phyloP scores from a whole-genome alignment of 2,113 vertebrate species.

The Forbesichthys agassizii region DNA sequence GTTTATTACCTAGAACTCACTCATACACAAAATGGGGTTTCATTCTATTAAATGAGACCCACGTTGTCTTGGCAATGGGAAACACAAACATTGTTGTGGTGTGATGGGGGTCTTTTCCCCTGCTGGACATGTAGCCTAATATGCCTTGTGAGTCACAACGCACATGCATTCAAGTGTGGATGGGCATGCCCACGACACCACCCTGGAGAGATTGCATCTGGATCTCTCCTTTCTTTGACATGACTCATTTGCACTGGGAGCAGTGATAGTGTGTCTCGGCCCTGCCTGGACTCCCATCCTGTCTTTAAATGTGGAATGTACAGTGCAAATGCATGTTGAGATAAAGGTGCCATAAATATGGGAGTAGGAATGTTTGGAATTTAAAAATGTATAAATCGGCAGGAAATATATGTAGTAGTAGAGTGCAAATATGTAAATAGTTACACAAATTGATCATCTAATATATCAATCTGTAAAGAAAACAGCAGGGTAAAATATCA shows the following conservation, averaged over 20 bases:
- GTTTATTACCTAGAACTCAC: no score
- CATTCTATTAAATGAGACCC: neutral
- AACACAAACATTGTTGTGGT: conserved; percentile 42
- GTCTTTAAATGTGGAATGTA: conserved; percentile 12
- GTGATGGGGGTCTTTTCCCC: conserved; percentile 26
- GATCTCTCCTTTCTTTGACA: conserved; percentile 57
- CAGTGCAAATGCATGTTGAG: conserved; percentile 3
- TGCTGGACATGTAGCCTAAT: conserved; percentile 7
- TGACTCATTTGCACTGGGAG: conserved; percentile 56
- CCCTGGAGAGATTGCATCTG: conserved; percentile 28
- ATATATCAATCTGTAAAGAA: neutral
- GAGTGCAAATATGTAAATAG: conserved; percentile 33
- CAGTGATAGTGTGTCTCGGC: conserved; percentile 11
- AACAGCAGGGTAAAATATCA: neutral
- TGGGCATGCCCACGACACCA: conserved; percentile 13
- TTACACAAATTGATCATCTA: neutral
- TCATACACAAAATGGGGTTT: neutral
- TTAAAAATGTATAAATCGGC: conserved; percentile 3
- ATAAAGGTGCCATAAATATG: conserved; percentile 13
- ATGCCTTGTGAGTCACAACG: conserved; percentile 44
- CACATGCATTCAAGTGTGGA: conserved; percentile 38
- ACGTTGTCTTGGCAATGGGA: conserved; percentile 51
- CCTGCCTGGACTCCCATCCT: neutral
- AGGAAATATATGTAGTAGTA: neutral
- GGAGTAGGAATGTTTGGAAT: conserved; percentile 29